Conservation (phyloP, 2,888 invertebrate species). For the Cancer borealis region DNA sequence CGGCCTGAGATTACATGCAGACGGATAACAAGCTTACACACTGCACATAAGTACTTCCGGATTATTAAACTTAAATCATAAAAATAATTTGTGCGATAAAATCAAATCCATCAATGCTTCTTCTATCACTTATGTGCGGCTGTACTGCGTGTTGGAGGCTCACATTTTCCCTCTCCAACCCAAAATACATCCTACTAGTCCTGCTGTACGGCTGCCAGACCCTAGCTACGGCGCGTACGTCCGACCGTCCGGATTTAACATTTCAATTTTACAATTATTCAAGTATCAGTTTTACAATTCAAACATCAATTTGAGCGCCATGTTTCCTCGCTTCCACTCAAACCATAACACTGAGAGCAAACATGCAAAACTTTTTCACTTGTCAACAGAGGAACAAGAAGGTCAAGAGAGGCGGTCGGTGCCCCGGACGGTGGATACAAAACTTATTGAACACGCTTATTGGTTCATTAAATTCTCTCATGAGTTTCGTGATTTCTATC, state of each 20-base stretch:
- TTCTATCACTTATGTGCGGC: background rate
- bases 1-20: constrained; percentile 13
- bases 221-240: background rate
- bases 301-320: no score
- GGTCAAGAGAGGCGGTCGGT: background rate
- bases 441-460: background rate
- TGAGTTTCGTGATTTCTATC: background rate
- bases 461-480: background rate
- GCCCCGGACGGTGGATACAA: background rate
- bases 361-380: background rate
- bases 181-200: background rate
- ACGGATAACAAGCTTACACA: background rate
- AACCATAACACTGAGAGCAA: background rate
- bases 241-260: background rate
- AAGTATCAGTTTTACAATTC: background rate
- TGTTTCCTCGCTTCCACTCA: no score
- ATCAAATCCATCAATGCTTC: background rate
- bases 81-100: background rate
- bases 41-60: background rate
- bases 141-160: background rate
- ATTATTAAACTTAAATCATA: background rate
- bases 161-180: background rate
- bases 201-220: background rate
- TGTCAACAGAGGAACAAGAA: background rate
- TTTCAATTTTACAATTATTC: background rate